A percentile compares a stretch with the other conserved stretches of the same genome.
Evolutionary conservation across 2,113 vertebrate genomes (phyloP).

Genomic region (Meriones unguiculatus): DNA sequence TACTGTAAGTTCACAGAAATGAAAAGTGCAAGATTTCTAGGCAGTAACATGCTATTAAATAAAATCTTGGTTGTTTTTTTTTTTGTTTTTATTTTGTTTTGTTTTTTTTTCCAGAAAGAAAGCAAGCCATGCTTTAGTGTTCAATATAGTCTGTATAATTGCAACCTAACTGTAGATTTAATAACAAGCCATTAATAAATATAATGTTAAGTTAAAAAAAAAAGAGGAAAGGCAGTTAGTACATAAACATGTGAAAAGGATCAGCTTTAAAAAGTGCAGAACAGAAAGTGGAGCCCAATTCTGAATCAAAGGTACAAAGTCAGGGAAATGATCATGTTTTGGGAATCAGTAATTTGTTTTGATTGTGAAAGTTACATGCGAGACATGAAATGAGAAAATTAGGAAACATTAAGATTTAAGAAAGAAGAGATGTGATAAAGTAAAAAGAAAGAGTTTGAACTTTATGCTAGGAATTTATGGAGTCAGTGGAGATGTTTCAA

Average conservation of each 20-base stretch:
- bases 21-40: no score
- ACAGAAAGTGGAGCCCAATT: neutral
- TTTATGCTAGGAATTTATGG: neutral
- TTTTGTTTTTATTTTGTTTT: no score
- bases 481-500: neutral
- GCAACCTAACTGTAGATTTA: no score
- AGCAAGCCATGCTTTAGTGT: no score
- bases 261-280: neutral
- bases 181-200: no score
- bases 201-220: no score
- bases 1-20: no score
- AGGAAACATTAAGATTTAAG: conserved; percentile 6
- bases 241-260: neutral
- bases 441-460: neutral
- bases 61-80: no score
- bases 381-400: conserved; percentile 14
- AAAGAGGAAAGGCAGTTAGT: neutral
- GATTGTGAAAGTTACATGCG: neutral
- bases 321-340: neutral
- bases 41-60: no score
- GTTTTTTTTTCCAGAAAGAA: no score
- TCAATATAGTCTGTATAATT: no score
- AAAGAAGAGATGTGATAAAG: neutral
- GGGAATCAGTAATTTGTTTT: conserved; percentile 23
- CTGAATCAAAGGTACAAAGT: neutral